Base-by-base conservation (phyloP, 2,888 invertebrate genomes). In the Pyrochroa serraticornis region DNA sequence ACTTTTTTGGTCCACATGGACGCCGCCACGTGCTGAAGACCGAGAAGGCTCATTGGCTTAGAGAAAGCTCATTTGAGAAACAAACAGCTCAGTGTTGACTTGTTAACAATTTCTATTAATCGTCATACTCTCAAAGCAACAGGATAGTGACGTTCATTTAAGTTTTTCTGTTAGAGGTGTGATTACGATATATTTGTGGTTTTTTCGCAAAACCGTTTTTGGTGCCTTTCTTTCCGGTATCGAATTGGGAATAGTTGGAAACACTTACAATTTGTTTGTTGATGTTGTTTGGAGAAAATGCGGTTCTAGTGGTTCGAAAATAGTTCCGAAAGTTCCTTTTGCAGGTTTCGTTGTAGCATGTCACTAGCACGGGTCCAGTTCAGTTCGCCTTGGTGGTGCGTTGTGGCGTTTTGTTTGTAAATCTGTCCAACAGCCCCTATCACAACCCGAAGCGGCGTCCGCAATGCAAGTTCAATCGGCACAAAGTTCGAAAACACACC, bases 331-430 rank as follows among this genome's bases (percentile, higher is more conserved):
- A 22, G 22, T 22, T 22, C 22, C 22, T 22, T 22, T 22, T 22
- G 22, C 22, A 3, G 22, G 22, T 22, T 22, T 22, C 38, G 38
- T 52, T 31, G 38, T 44, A 38, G 32, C 45, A 52, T 45, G 31
- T 30, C 52, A 44, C 51, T 45, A 22, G 22, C 22, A 22, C 22
- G 22, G 22, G 22, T 22, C 30, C 45, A 45, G 52, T 52, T 44
- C 41, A 38, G 52, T 52, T 45, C 13, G 51, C 43, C 51, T 51
- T 51, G 51, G 51, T 51, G 43, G 51, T 35, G 43, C 22, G 43
- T n/a, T 41, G 30, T n/a, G 41, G 10, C 35, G 35, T 42, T 14
- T 42, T 33, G 13, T 31, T 12, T 34, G 42, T 10, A 45, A n/a
- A 43, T 30, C 9, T 9, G 7, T 35, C 44, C 12, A 43, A 51